Evolutionary conservation across 2,113 vertebrate species (phyloP).

Genomic region (Zosterops japonicus): DNA sequence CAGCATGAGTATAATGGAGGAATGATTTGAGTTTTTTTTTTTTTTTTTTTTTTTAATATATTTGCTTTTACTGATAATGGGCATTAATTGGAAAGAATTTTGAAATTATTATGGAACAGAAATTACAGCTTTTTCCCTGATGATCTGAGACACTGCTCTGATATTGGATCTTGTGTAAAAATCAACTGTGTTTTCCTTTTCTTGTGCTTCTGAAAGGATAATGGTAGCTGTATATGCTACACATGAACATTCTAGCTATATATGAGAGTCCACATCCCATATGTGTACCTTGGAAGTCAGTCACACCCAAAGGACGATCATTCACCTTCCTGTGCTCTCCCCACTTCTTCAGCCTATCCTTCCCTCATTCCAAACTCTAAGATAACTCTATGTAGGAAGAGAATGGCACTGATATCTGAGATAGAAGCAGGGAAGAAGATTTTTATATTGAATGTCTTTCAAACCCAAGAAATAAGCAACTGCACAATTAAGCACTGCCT

Average conservation of each 20-base stretch:
- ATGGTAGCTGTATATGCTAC: background rate
- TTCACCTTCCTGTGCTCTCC: background rate
- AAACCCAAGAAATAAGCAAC: background rate
- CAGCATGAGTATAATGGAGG: background rate
- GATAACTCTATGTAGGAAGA: background rate
- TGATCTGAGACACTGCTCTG: background rate
- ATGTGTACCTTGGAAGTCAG: background rate
- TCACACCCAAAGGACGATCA: background rate
- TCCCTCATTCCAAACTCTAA: background rate
- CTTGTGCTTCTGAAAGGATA: background rate
- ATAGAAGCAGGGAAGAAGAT: background rate
- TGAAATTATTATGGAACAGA: background rate
- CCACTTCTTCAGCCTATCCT: background rate
- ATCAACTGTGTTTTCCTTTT: background rate
- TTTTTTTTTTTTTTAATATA: background rate
- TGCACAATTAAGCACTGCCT: background rate
- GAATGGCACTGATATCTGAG: background rate
- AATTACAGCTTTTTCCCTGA: background rate
- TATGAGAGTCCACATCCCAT: background rate
- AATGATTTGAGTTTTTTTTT: background rate
- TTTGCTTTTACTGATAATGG: background rate
- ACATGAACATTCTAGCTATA: background rate
- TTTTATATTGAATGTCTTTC: background rate
- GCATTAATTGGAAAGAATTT: background rate
- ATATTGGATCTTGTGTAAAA: background rate